Percentiles rank a stretch among this genome's conserved stretches.
Evolutionary conservation across 2,797 vertebrate species (phyloP).

Genomic region (Melanotaenia parkinsoni): DNA sequence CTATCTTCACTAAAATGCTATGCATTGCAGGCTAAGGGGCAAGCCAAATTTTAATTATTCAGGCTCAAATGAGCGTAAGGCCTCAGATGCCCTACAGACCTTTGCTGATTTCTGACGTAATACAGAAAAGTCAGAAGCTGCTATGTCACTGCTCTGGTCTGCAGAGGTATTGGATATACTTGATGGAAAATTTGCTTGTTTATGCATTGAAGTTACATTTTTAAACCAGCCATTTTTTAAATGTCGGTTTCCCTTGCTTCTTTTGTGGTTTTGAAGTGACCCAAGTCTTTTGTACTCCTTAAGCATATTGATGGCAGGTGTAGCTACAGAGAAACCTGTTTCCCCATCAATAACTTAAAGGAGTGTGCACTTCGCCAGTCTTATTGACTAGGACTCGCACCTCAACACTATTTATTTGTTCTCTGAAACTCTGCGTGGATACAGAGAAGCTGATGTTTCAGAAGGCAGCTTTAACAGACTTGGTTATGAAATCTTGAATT

Average conservation of each 20-base stretch:
- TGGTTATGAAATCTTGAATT: constrained; percentile 66
- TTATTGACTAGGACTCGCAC: constrained; percentile 81
- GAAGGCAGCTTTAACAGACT: constrained; percentile 86
- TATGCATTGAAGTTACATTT: constrained; percentile 71
- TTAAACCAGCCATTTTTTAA: constrained; percentile 72
- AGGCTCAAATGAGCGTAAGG: constrained; percentile 57
- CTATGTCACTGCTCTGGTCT: constrained; percentile 84
- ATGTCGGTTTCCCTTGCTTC: constrained; percentile 42
- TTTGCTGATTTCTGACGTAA: constrained; percentile 86
- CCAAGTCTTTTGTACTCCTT: constrained; percentile 48
- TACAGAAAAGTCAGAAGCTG: constrained; percentile 89
- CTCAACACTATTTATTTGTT: constrained; percentile 91
- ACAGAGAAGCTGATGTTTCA: constrained; percentile 91
- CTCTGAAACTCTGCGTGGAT: constrained; percentile 89
- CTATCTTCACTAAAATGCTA: constrained; percentile 79
- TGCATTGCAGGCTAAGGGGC: constrained; percentile 84
- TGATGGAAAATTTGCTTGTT: constrained; percentile 73
- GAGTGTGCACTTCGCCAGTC: constrained; percentile 74
- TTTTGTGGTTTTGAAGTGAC: constrained; percentile 59
- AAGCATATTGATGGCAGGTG: constrained; percentile 82
- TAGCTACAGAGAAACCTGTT: constrained; percentile 92
- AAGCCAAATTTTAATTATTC: constrained; percentile 80
- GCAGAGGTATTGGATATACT: constrained; percentile 83
- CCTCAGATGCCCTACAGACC: constrained; percentile 78
- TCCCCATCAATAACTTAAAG: constrained; percentile 71